A percentile compares a stretch with the other conserved stretches of the same genome.
Evolutionary conservation across 2,888 invertebrate species (phyloP).

Genomic region (Agonopterix subpropinquella): DNA sequence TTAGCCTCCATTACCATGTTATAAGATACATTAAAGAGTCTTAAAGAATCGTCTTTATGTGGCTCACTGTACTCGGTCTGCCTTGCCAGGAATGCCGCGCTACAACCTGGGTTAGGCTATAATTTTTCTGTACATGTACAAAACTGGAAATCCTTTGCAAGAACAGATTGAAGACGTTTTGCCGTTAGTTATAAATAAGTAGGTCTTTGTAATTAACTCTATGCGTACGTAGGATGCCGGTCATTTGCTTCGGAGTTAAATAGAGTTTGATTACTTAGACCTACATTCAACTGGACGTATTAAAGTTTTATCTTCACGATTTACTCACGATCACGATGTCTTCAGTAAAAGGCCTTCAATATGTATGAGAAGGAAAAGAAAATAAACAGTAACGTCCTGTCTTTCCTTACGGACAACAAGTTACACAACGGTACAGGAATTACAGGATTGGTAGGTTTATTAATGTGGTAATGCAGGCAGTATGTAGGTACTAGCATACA

Average conservation of each 20-base stretch:
- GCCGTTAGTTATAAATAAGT: slow-evolving; percentile 6
- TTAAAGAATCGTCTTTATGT: background rate
- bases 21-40: background rate
- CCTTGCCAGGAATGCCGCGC: slow-evolving; percentile 59
- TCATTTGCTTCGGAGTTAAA: slow-evolving; percentile 10
- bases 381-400: no score
- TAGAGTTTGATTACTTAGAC: slow-evolving; percentile 16
- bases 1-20: background rate
- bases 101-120: slow-evolving; percentile 45
- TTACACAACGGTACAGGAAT: slow-evolving; percentile 6
- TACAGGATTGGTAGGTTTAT: slow-evolving; percentile 11
- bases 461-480: slow-evolving; percentile 16
- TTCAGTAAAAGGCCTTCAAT: no score
- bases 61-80: slow-evolving; percentile 16
- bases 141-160: slow-evolving; percentile 33
- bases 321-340: background rate
- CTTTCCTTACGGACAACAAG: no score
- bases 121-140: slow-evolving; percentile 45
- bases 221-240: slow-evolving; percentile 4
- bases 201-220: slow-evolving; percentile 9
- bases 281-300: slow-evolving; percentile 9
- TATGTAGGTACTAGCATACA: no score
- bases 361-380: no score
- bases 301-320: background rate
- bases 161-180: slow-evolving; percentile 16